Percentiles rank a stretch among this genome's conserved stretches.
These are phyloP conservation scores for Tenrec ecaudatus DNA, from an alignment of 2,113 vertebrate species.

Conservation along the genomic window DNA sequence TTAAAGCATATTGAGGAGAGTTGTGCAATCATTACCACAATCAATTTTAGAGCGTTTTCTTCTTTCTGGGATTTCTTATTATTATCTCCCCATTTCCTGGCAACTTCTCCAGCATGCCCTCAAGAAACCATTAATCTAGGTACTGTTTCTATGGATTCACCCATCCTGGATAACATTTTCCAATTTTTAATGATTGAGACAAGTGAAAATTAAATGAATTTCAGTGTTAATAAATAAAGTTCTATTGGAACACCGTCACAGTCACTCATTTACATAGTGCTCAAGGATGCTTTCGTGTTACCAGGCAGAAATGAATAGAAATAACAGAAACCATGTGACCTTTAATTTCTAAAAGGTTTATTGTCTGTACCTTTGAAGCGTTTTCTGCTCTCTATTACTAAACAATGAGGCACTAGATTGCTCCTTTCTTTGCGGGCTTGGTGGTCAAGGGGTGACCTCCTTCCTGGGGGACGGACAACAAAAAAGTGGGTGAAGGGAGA, in stretches of 20 bases:
- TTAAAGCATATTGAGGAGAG: too few species aligned
- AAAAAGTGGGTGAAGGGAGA: too few species aligned
- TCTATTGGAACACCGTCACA: conserved; percentile 8
- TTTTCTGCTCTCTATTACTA: not conserved
- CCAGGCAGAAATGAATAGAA: not conserved
- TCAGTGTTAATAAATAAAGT: conserved; percentile 16
- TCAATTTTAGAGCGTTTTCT: too few species aligned
- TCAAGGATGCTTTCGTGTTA: not conserved
- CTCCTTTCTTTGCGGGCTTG: not conserved
- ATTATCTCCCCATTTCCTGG: too few species aligned
- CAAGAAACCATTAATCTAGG: too few species aligned
- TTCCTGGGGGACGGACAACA: too few species aligned
- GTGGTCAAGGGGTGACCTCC: not conserved
- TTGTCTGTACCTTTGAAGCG: not conserved
- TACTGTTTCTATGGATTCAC: too few species aligned
- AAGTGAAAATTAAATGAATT: not conserved
- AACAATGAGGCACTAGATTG: not conserved
- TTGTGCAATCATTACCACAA: too few species aligned
- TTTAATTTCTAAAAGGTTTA: not conserved
- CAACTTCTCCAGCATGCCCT: too few species aligned
- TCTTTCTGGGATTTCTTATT: too few species aligned
- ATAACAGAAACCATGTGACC: not conserved
- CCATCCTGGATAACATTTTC: too few species aligned
- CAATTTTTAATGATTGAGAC: not conserved
- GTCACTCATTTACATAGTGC: not conserved